Evolutionary conservation across 2,797 vertebrate species (phyloP), one percentile per base, ranked within the genome.

Genomic region (Cynopterus sphinx): DNA sequence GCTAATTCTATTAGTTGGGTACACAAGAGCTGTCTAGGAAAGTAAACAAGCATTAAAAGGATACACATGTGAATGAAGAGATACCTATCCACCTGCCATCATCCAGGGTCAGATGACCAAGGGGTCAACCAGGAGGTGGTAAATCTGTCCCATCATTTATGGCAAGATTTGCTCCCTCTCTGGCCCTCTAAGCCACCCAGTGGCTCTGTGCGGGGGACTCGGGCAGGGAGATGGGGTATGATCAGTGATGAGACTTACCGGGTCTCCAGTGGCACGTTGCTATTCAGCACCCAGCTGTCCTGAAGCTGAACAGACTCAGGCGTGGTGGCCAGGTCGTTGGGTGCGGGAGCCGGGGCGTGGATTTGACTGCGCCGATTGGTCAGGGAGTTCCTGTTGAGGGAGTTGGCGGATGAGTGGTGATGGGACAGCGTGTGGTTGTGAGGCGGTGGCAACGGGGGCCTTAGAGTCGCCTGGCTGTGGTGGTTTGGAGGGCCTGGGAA

Each of bases 401-500:
- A 99, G 99, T 99, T 99, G 98, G 99, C 99, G 0, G 99, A 99
- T 6, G 99, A 99, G 94, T 99, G 99, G 90, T 99, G 99, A 96
- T 99, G 99, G 63, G 99, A 99, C 96, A 99, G 98, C 1, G 99
- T 99, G 97, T 99, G 99, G 98, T 99, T 99, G 98, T 99, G 99
- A 98, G 99, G 99, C 6, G 99, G 99, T 31, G 99, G 99, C 96
- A 99, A 99, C 21, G 99, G 99, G 1, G 99, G 99, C 97, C 99
- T 98, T 98, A 99, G 98, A 0, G 99, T 99, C 16, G 99, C 99
- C 98, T 99, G 99, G 98, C 99, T 99, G 98, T 99, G 99, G 97
- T 99, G 99, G 97, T 99, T 99, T 81, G 99, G 98, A 97, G 99
- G 99, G 95, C 99, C 99, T 99, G 98, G 6, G 90, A 93, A 87